Conservation (phyloP, 2,888 invertebrate genomes). For the Leptodirus hochenwartii region DNA sequence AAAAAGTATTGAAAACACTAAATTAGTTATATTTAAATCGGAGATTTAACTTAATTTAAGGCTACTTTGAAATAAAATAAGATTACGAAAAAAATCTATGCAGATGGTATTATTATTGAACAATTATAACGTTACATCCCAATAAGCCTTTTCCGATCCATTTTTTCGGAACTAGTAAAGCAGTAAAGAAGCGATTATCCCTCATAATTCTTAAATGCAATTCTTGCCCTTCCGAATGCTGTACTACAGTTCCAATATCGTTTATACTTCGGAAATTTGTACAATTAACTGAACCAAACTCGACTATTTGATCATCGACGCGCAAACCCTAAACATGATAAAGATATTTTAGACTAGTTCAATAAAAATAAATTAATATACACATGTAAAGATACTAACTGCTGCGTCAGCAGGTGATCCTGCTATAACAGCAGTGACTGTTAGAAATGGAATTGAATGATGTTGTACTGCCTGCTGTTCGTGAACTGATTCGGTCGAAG, state of each 20-base stretch:
- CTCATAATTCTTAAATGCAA: conserved; percentile 36
- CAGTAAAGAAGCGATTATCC: conserved; percentile 29
- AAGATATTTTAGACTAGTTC: neutral
- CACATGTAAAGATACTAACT: conserved; percentile 18
- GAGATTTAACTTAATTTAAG: too few species aligned
- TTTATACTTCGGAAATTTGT: conserved; percentile 48
- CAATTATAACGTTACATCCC: conserved; percentile 41
- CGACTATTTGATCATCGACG: conserved; percentile 47
- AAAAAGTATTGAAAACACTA: too few species aligned
- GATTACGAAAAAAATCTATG: too few species aligned
- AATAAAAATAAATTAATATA: conserved; percentile 1
- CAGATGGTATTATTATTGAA: too few species aligned
- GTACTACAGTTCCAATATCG: conserved; percentile 51
- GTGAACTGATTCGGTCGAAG: conserved; percentile 2
- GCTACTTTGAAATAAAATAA: too few species aligned
- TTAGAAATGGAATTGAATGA: neutral
- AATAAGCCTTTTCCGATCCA: conserved; percentile 68
- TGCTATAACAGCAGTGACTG: conserved; percentile 49
- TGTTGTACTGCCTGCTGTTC: conserved; percentile 6
- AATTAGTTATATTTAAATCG: too few species aligned
- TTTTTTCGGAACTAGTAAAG: conserved; percentile 47
- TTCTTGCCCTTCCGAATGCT: conserved; percentile 35
- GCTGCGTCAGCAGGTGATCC: conserved; percentile 72
- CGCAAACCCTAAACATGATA: conserved; percentile 41
- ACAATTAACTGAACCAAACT: conserved; percentile 60